Evolutionary conservation across 2,113 vertebrate genomes (phyloP), one percentile per base, ranked within the genome.

Genomic region (Nasalis larvatus): DNA sequence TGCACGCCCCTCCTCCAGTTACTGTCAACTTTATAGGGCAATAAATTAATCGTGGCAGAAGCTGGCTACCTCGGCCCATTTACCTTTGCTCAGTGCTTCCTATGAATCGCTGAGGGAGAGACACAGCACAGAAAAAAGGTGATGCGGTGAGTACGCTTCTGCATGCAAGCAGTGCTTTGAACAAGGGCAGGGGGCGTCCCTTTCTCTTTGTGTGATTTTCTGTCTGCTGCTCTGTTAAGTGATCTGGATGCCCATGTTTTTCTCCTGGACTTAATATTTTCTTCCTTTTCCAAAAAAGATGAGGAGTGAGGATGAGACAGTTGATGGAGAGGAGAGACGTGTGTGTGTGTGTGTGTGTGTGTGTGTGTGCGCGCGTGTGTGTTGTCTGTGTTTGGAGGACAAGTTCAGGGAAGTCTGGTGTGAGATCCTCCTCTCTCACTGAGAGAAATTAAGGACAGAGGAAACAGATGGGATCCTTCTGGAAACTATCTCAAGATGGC

Each of bases 11-110:
- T 83, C 52, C 54, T 93, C 88, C 89, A 89, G 60, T 81, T 42
- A 23, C n/a, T 40, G 5, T 49, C 32, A 45, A 4, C 32, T 93
- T 78, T 94, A 85, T 42, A 58, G 66, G 42, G 86, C 83, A 91
- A 91, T 98, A 98, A 98, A 97, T 91, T 30, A 0, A 92, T 90
- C 18, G 17, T 18, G n/a, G 35, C 30, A 86, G 82, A 68, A 96
- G 49, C 32, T 77, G 83, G 27, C n/a, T 49, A 11, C 32, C 37
- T 66, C 17, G 42, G 23, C 47, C 52, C 9, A 5, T 52, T 84
- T 58, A 96, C 93, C 94, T 96, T 95, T 96, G 96, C 66, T 85
- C 97, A 92, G 74, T 52, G 83, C 58, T 83, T 30, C 45, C 8
- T 14, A 27, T n/a, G 94, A 90, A 3, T 20, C 40, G 14, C 42